Evolutionary conservation across 1,140 invertebrate genomes (phyloP), one percentile per base, ranked within the genome.

Genomic region (Drosophila orena): DNA sequence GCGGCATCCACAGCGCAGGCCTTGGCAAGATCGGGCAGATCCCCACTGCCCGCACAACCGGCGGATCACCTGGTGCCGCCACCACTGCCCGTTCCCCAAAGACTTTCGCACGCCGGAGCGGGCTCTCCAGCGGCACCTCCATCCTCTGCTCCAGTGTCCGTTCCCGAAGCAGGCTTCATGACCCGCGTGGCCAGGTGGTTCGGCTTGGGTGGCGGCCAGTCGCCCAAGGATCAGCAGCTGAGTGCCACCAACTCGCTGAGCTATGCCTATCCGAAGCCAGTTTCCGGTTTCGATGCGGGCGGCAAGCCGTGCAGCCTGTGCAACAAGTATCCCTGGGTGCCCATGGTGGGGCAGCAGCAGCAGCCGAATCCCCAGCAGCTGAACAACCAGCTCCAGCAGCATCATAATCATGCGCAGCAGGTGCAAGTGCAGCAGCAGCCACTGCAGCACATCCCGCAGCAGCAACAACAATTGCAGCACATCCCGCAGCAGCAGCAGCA

Each of bases 281-380:
- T 30, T 4, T 60, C 83, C 17, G 91, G 80, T 34, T 92, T 78
- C 69, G 91, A 60, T 79, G 91, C 71, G 1, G 61, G 53, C 3
- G 84, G 80, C 35, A 91, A 91, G 44, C 80, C 83, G 0, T 97
- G 96, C 78, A 95, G 95, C 84, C 93, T 95, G 54, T 97, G 96
- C 81, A 96, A 97, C 91, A 94, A 94, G 74, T 93, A 94, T 68
- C 96, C 96, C 56, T 97, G 96, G 96, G 94, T 96, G 68, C 96
- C 96, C 4, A 94, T 97, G 74, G 92, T 94, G 50, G 84, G 83
- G 72, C 37, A 38, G 4, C 35, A 11, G 4, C 77, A 64, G 78
- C 74, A 76, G 74, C n/a, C 15, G 4, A 11, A 17, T 43, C 42
- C 42, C 1, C 42, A 47, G 24, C 46, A 47, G 14, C 22, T 46